phyloP scores from a whole-genome alignment of 2,888 invertebrate genomes.

The Mythimna lalbum region DNA sequence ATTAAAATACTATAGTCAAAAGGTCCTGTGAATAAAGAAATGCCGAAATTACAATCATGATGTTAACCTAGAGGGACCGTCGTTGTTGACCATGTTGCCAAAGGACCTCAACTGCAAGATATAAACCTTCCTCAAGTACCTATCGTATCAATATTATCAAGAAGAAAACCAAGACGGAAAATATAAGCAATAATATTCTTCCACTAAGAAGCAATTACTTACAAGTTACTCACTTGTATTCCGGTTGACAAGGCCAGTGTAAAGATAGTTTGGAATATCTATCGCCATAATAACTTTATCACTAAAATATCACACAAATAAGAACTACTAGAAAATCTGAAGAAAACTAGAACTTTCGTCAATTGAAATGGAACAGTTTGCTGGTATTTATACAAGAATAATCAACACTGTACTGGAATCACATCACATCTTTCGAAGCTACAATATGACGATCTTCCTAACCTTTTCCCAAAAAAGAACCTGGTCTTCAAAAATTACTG shows the following conservation, averaged over 20 bases:
- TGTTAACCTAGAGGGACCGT: not conserved
- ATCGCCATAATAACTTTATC: not conserved
- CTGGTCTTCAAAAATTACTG: not conserved
- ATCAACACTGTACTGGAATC: not conserved
- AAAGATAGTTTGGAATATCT: not conserved
- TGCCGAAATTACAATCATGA: not conserved
- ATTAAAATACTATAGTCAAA: slow-evolving; percentile 73
- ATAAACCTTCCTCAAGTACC: not conserved
- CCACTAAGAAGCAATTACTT: not conserved
- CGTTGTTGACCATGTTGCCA: not conserved
- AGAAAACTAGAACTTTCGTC: not conserved
- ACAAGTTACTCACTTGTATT: not conserved
- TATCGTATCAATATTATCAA: slow-evolving; percentile 5
- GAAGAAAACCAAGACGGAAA: not conserved
- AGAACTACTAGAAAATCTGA: not conserved
- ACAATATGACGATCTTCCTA: not conserved
- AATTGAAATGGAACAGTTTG: not conserved
- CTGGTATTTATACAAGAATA: not conserved
- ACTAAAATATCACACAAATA: not conserved
- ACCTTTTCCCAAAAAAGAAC: not conserved
- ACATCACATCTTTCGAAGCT: not conserved
- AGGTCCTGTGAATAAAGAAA: slow-evolving; percentile 77
- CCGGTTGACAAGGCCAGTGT: not conserved
- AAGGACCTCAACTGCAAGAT: not conserved
- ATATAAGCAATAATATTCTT: not conserved